Evolutionary conservation across 2,888 invertebrate genomes (phyloP), one percentile per base, ranked within the genome.

Genomic region (Spilarctia lutea): DNA sequence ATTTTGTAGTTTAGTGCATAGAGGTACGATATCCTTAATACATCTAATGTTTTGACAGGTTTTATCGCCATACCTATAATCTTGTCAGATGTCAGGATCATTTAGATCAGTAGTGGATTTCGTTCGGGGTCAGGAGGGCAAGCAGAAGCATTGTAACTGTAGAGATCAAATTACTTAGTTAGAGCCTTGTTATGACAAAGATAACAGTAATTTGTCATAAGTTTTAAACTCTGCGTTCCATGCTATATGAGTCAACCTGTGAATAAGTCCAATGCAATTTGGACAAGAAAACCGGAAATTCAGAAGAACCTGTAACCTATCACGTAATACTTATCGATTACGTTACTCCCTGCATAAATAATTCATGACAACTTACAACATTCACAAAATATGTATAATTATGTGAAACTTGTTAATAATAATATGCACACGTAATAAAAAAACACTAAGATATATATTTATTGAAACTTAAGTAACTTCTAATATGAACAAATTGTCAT

Each of bases 351-450:
- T 4, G n/a, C n/a, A 24, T 52, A 24, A 24, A 52, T 52, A 52
- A 24, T 52, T 20, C 20, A 48, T 8, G 7, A 6, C 3, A 60
- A 27, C 18, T 63, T 60, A 2, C 48, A 48, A 52, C 20, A 52
- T 52, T 56, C 11, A 56, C 24, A 56, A 11, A n/a, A 52, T 24
- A 52, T 18, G 2, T 18, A 8, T 3, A 18, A 0, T 16, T 3
- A 18, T 0, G 27, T 10, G 7, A 63, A 63, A 13, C 60, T 27
- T 63, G 60, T 63, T 16, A 30, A 1, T 27, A 13, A 27, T 16
- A 60, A 30, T 60, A 45, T 27, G 45, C 68, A 24, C 68, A 68
- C 68, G 33, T 48, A 68, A 48, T 13, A 11, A 60, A 60, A 60
- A 39, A 35, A 69, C 6, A 60, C 10, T 16, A 42, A n/a, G 27